Conservation (phyloP, 2,113 vertebrate genomes). For the Nycticorax nycticorax region DNA sequence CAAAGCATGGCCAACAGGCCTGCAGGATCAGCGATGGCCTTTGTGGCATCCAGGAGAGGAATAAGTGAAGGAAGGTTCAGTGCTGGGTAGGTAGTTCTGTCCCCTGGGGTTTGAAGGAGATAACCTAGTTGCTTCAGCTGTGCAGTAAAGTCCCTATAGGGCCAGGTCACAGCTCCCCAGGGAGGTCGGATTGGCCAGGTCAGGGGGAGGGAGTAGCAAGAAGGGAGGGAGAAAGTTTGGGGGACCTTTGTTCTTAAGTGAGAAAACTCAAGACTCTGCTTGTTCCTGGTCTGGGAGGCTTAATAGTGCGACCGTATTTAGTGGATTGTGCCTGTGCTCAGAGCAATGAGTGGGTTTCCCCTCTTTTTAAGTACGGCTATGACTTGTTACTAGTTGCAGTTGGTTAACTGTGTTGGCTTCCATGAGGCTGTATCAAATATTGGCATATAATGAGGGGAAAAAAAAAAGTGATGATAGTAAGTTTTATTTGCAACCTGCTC, state of each 20-base stretch:
- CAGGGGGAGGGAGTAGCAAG: neutral
- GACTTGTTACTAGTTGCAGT: neutral
- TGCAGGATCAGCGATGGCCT: neutral
- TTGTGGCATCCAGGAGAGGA: neutral
- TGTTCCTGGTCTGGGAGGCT: neutral
- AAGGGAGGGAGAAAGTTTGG: neutral
- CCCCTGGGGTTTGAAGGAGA: neutral
- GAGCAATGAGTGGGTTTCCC: neutral
- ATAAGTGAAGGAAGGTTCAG: neutral
- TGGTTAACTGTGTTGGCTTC: neutral
- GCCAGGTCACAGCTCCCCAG: neutral
- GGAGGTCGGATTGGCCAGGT: neutral
- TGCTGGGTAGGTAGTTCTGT: neutral
- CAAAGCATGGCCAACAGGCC: neutral
- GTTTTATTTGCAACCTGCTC: neutral
- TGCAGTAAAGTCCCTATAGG: neutral
- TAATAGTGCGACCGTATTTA: fast-evolving
- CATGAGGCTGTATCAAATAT: neutral
- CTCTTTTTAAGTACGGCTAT: neutral
- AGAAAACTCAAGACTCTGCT: neutral
- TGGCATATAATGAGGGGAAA: neutral
- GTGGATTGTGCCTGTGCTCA: neutral
- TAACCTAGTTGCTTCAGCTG: neutral
- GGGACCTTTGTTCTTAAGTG: neutral
- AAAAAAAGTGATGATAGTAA: neutral